Conservation (phyloP, 92 coral and sea anemone species). For the Virgularia gustaviana region DNA sequence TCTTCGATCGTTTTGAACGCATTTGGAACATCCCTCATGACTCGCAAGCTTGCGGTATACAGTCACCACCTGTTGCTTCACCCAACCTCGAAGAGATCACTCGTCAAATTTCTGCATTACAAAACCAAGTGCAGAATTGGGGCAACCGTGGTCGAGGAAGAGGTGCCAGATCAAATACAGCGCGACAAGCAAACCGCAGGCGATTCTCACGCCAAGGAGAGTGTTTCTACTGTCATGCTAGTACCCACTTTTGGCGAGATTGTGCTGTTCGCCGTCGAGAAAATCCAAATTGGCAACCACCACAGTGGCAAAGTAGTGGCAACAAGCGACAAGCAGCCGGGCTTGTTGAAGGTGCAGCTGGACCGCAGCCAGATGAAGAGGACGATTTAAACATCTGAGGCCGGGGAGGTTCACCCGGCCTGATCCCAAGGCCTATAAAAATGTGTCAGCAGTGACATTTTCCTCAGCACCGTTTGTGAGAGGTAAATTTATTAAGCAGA, state of each 20-base stretch:
- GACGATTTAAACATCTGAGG: neutral
- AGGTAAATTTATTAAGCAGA: neutral
- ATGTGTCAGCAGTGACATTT: constrained; percentile 16
- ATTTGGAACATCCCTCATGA: constrained; percentile 12
- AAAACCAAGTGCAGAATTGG: neutral
- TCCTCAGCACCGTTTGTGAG: constrained; percentile 1
- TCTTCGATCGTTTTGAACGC: constrained; percentile 2
- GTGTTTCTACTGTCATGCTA: constrained; percentile 4
- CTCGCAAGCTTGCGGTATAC: neutral
- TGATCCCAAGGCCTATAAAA: constrained; percentile 4
- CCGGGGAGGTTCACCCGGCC: neutral
- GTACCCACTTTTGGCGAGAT: constrained; percentile 11
- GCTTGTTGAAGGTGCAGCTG: too few species aligned
- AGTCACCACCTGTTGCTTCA: neutral
- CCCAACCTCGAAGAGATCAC: neutral
- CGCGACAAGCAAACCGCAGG: neutral
- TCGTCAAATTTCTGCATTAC: neutral
- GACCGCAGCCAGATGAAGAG: neutral
- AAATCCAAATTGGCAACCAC: constrained; percentile 3
- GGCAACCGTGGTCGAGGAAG: neutral
- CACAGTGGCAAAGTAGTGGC: neutral
- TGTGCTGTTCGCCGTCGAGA: constrained; percentile 8
- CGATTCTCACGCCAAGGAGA: neutral
- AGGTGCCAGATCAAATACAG: neutral
- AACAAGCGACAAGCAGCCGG: too few species aligned